phyloP scores from a whole-genome alignment of 2,888 invertebrate genomes.

The Luperina nickerlii region DNA sequence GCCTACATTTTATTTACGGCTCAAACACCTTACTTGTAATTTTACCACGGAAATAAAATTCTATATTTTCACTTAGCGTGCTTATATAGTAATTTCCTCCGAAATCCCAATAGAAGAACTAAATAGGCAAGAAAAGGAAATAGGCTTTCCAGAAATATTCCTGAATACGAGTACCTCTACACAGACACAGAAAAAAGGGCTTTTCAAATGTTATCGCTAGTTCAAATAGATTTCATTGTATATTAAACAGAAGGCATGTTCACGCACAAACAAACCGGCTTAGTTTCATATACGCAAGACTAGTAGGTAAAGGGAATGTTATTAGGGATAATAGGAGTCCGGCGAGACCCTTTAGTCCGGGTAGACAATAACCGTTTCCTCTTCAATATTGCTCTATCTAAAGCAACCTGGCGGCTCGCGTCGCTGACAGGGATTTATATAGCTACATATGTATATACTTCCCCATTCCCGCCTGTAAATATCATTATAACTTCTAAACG shows the following conservation, averaged over 20 bases:
- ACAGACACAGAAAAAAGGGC: slow-evolving; percentile 29
- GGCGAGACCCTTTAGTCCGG: slow-evolving; percentile 72
- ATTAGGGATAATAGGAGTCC: slow-evolving; percentile 77
- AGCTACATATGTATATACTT: slow-evolving; percentile 41
- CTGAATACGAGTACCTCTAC: slow-evolving; percentile 7
- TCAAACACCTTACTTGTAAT: slow-evolving; percentile 9
- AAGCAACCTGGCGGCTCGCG: slow-evolving; percentile 59
- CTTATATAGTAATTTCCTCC: slow-evolving; percentile 2
- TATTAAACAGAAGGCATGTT: slow-evolving; percentile 59
- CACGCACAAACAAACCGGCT: slow-evolving; percentile 64
- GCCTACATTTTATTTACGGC: slow-evolving; percentile 26
- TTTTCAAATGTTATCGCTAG: slow-evolving; percentile 46
- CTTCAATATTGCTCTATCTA: slow-evolving; percentile 74
- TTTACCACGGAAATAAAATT: slow-evolving; percentile 21
- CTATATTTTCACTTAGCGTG: slow-evolving; percentile 17
- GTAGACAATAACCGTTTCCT: slow-evolving; percentile 77
- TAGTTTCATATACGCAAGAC: slow-evolving; percentile 67
- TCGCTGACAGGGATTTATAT: slow-evolving; percentile 66
- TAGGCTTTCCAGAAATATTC: slow-evolving; percentile 8
- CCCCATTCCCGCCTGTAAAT: slow-evolving; percentile 44
- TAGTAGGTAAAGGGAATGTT: slow-evolving; percentile 73
- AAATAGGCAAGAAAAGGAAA: background rate
- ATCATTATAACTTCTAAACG: slow-evolving; percentile 39
- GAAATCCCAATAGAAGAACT: background rate
- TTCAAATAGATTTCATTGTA: slow-evolving; percentile 51